phyloP scores from a whole-genome alignment of 1,140 invertebrate genomes.

The Zophobas morio region DNA sequence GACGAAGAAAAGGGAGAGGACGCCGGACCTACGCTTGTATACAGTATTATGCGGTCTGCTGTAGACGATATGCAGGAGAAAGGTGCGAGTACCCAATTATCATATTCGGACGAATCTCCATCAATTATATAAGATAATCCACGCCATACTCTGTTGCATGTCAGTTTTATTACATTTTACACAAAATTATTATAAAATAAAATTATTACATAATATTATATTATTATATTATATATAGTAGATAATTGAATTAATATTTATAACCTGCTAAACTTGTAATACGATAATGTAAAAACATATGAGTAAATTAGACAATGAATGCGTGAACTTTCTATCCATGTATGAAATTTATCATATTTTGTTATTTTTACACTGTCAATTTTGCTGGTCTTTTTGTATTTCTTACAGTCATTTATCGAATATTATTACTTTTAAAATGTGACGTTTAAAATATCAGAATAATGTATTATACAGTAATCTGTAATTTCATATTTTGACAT shows the following conservation, averaged over 20 bases:
- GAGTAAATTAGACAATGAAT: conserved; percentile 64
- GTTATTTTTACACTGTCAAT: conserved; percentile 64
- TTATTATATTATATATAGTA: conserved; percentile 65
- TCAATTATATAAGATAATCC: conserved; percentile 59
- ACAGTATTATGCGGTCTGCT: conserved; percentile 61
- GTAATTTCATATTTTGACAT: conserved; percentile 50
- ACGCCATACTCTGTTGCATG: conserved; percentile 66
- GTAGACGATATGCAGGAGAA: conserved; percentile 47
- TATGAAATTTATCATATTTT: conserved; percentile 60
- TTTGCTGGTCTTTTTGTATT: conserved; percentile 64
- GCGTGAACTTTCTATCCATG: conserved; percentile 63
- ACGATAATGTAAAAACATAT: conserved; percentile 65
- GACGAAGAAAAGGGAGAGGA: not conserved
- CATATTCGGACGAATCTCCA: conserved; percentile 53
- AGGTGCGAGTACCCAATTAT: conserved; percentile 58
- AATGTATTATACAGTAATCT: conserved; percentile 56
- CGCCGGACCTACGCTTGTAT: conserved; percentile 54
- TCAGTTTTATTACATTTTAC: conserved; percentile 67
- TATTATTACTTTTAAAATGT: conserved; percentile 60
- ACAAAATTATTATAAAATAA: conserved; percentile 65
- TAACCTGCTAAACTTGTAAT: conserved; percentile 65
- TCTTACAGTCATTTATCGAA: conserved; percentile 52
- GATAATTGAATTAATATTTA: conserved; percentile 66
- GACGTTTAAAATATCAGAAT: conserved; percentile 60
- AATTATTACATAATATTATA: conserved; percentile 66